Evolutionary conservation across 2,113 vertebrate genomes (phyloP).

Genomic region (Suncus etruscus): DNA sequence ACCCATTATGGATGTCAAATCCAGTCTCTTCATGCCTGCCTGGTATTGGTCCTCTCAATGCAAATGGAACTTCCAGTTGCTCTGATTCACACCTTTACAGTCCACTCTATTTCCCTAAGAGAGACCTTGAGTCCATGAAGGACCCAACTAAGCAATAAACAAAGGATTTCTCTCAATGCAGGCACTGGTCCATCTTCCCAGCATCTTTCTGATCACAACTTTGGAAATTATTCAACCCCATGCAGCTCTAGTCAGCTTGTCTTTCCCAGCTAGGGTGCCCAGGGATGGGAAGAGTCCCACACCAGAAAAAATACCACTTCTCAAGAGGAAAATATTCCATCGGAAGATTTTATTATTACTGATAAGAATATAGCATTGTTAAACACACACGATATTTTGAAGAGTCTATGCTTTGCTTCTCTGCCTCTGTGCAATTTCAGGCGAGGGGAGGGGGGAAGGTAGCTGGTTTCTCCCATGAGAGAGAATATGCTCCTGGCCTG

Average conservation of each 20-base stretch:
- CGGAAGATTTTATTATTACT: neutral
- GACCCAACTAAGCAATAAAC: neutral
- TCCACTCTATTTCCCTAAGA: neutral
- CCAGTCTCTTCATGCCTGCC: neutral
- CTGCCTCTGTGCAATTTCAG: neutral
- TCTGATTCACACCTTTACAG: neutral
- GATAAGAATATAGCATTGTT: neutral
- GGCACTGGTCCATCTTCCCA: neutral
- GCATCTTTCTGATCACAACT: neutral
- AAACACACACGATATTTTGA: neutral
- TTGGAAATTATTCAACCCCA: neutral
- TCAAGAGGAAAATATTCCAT: neutral
- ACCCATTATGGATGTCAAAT: neutral
- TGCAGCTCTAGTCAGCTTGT: neutral
- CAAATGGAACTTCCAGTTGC: neutral
- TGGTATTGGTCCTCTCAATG: neutral
- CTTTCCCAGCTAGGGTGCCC: neutral
- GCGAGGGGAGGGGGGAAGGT: neutral
- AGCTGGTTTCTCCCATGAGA: slow-evolving; percentile 59
- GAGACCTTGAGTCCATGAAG: too few species aligned
- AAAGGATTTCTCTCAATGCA: neutral
- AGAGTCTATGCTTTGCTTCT: neutral
- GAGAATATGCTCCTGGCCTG: slow-evolving; percentile 63
- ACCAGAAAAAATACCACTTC: neutral
- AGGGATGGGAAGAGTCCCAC: neutral